Base-by-base conservation (phyloP, 2,797 vertebrate genomes). In the Iguana delicatissima region DNA sequence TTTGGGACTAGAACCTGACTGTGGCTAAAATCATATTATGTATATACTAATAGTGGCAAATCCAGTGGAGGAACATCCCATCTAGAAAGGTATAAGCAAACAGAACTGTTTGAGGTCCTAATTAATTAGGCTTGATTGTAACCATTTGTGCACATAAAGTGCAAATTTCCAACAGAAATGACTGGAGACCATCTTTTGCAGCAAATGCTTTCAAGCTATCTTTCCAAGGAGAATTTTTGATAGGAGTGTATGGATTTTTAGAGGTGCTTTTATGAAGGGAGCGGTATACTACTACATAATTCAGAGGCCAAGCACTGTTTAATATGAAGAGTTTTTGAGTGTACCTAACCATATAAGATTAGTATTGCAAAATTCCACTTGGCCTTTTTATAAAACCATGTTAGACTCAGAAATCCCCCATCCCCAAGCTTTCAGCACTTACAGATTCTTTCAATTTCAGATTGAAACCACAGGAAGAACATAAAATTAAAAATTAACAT, bases 291-390 rank as follows among this genome's bases (percentile, higher is more conserved):
- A 55, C 35, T 22, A 57, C 32, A 69, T 73, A 73, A 52, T 62
- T 52, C 52, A 69, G 35, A 80, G 89, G 80, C 26, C 76, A 92
- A 94, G 73, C 72, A 90, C 72, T 55, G 93, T 74, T 57, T 89
- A 89, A 0, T 50, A 91, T 83, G 42, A 94, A 69, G 24, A 91
- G 86, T 93, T 93, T 46, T 84, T 87, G 93, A 93, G 59, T 93
- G 92, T 1, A 89, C 46, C 26, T 91, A 90, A 76, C 72, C 91
- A 92, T 90, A 91, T 52, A 92, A 88, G 85, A 92, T 92, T 89
- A 94, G 50, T 84, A 77, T 0, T 93, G 72, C 69, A 92, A 93
- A 80, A 90, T 92, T 94, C 80, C 90, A 76, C 64, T 92, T 90
- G 2, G 26, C 62, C 91, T 85, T 89, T 92, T 80, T 92, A 13